Conservation (phyloP, 2,888 invertebrate species). For the Drosophila barbarae region DNA sequence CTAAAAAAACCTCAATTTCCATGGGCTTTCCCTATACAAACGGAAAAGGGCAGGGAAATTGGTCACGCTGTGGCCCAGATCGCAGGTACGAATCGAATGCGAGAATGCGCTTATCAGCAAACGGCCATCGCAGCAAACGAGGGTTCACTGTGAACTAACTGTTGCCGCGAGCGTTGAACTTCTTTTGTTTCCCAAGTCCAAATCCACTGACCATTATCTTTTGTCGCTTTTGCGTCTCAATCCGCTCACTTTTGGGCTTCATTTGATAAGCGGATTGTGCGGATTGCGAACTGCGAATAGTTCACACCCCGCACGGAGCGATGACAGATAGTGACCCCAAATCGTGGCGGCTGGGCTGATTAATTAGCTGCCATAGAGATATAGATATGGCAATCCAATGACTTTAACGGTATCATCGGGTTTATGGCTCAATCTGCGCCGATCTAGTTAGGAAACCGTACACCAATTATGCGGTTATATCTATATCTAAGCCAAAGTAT, state of each 20-base stretch:
- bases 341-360: conserved; percentile 22
- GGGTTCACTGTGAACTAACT: conserved; percentile 27
- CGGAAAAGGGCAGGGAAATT: conserved; percentile 36
- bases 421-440: conserved; percentile 25
- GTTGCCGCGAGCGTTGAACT: conserved; percentile 53
- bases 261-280: conserved; percentile 31
- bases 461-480: conserved; percentile 57
- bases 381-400: conserved; percentile 33
- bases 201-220: conserved; percentile 33
- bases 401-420: conserved; percentile 30
- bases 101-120: conserved; percentile 10
- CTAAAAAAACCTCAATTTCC: conserved; percentile 9
- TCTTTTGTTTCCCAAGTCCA: conserved; percentile 11
- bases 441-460: conserved; percentile 52
- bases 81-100: conserved; percentile 26
- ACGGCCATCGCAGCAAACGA: conserved; percentile 6
- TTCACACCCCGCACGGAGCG: conserved; percentile 28
- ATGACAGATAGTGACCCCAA: conserved; percentile 27
- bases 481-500: conserved; percentile 11
- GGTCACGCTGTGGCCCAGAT: conserved; percentile 37
- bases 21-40: conserved; percentile 22
- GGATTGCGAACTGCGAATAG: conserved; percentile 25
- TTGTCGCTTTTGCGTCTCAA: conserved; percentile 41
- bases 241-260: conserved; percentile 31
- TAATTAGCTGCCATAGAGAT: conserved; percentile 28